Evolutionary conservation across 35 echinoderm and acorn worm genomes (phyloP).

Genomic region (Nesometra sesokonis): DNA sequence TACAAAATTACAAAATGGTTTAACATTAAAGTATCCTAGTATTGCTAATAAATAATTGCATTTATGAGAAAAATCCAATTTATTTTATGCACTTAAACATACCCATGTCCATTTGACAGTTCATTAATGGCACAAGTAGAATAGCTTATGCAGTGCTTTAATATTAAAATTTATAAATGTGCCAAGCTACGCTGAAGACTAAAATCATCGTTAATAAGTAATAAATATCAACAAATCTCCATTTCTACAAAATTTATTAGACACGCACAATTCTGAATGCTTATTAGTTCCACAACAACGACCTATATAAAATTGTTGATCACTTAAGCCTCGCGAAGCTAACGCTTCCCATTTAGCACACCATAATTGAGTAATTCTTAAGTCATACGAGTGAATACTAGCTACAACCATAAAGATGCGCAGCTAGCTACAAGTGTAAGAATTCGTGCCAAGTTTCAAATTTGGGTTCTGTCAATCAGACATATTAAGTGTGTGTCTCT

Average conservation of each 20-base stretch:
- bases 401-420: neutral
- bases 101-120: neutral
- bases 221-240: neutral
- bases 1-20: no score
- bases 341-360: neutral
- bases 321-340: neutral
- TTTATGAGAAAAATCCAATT: neutral
- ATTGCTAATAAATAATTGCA: no score
- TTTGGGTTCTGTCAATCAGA: neutral
- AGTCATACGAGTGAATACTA: neutral
- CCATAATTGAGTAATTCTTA: neutral
- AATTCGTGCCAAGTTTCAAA: neutral
- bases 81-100: neutral
- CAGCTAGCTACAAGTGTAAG: neutral
- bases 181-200: no score
- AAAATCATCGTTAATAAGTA: no score
- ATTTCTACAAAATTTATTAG: neutral
- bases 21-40: no score
- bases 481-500: neutral
- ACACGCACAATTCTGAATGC: neutral
- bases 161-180: no score
- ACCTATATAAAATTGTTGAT: conserved; percentile 1
- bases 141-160: neutral
- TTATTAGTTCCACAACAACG: neutral
- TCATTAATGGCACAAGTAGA: neutral